Percentiles rank a stretch among this genome's conserved stretches.
Evolutionary conservation across 92 coral and sea anemone genomes (phyloP).

Genomic region (Paramuricea clavata): DNA sequence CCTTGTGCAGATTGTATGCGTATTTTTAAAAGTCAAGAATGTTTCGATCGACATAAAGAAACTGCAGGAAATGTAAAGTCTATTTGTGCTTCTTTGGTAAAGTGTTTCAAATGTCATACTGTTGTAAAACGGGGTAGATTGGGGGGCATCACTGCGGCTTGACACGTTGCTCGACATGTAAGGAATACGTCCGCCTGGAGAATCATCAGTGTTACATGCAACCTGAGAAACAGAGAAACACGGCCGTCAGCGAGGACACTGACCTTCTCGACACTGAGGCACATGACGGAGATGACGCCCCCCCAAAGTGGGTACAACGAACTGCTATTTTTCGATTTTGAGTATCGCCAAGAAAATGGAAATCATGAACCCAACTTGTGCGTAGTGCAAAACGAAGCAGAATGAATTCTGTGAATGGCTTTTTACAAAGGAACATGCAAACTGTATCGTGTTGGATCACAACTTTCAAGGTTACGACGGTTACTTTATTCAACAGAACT

Average conservation of each 20-base stretch:
- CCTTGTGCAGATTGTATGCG: background rate
- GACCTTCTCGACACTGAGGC: background rate
- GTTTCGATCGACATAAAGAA: background rate
- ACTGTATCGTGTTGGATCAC: background rate
- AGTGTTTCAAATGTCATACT: background rate
- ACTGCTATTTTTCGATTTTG: background rate
- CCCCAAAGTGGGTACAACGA: no score
- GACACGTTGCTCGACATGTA: background rate
- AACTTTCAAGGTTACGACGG: background rate
- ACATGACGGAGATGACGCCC: background rate
- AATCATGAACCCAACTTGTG: background rate
- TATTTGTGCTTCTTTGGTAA: background rate
- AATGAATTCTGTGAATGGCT: background rate
- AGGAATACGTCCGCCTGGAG: background rate
- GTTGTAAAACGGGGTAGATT: background rate
- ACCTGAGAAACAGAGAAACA: background rate
- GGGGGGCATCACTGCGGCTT: background rate
- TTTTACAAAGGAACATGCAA: background rate
- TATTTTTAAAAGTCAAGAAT: background rate
- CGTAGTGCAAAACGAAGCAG: no score
- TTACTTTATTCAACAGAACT: background rate
- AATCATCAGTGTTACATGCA: background rate
- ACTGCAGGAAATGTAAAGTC: background rate
- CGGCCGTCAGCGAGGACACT: no score
- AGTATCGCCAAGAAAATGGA: background rate